These are phyloP conservation scores for Phrixothrix hirtus DNA, from an alignment of 2,888 invertebrate genomes.

Conservation along the genomic window DNA sequence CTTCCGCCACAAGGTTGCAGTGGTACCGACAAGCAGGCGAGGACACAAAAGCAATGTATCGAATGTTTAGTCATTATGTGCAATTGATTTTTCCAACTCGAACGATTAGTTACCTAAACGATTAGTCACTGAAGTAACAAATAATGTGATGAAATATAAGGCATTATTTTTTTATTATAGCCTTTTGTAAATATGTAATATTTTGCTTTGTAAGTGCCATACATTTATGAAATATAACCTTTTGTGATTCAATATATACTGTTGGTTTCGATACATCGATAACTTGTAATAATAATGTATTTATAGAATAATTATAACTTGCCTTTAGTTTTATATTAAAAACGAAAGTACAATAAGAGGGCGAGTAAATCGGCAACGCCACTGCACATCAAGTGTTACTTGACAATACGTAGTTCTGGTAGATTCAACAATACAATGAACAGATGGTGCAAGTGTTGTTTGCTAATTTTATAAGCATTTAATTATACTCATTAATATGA, in stretches of 20 bases:
- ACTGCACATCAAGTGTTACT: slow-evolving; percentile 54
- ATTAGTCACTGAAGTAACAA: slow-evolving; percentile 40
- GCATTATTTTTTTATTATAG: slow-evolving; percentile 33
- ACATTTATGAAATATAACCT: slow-evolving; percentile 45
- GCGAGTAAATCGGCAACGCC: slow-evolving; percentile 44
- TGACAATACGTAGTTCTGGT: slow-evolving; percentile 58
- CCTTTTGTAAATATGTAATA: slow-evolving; percentile 34
- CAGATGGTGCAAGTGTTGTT: slow-evolving; percentile 56
- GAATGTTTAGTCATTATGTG: slow-evolving; percentile 46
- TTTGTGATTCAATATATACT: slow-evolving; percentile 35
- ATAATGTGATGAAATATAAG: slow-evolving; percentile 42
- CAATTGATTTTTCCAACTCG: slow-evolving; percentile 40
- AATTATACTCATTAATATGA: slow-evolving; percentile 41
- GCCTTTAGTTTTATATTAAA: slow-evolving; percentile 49
- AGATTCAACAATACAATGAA: slow-evolving; percentile 56
- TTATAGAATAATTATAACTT: slow-evolving; percentile 40
- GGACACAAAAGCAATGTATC: slow-evolving; percentile 51
- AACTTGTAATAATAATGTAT: slow-evolving; percentile 33
- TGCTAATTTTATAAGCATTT: slow-evolving; percentile 54
- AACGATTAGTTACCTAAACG: slow-evolving; percentile 42
- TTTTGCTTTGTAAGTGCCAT: slow-evolving; percentile 48
- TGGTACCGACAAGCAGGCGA: slow-evolving; percentile 49
- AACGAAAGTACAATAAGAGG: slow-evolving; percentile 54
- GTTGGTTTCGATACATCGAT: slow-evolving; percentile 49
- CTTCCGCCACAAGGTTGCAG: slow-evolving; percentile 53